Conservation (phyloP, 2,797 vertebrate species). For the Champsocephalus gunnari region DNA sequence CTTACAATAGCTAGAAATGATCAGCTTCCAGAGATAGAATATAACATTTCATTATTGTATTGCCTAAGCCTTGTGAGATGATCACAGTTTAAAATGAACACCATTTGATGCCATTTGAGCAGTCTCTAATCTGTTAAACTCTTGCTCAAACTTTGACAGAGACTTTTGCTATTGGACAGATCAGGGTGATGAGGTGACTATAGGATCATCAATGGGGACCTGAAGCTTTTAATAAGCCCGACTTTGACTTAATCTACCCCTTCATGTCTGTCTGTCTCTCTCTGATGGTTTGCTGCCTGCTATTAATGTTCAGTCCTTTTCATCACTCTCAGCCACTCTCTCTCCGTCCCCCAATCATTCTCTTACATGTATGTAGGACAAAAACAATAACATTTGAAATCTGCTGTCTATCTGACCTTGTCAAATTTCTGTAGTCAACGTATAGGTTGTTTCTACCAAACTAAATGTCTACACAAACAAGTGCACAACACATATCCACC, state of each 20-base stretch:
- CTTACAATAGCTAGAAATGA: background rate
- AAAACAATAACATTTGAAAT: conserved; percentile 27
- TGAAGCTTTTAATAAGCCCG: conserved; percentile 38
- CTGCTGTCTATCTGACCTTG: conserved; percentile 32
- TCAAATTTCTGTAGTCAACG: conserved; percentile 3
- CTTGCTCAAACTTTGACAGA: conserved; percentile 4
- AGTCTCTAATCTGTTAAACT: conserved; percentile 36
- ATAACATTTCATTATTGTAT: background rate
- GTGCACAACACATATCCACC: background rate
- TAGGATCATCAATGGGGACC: conserved; percentile 2
- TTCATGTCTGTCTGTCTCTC: conserved; percentile 25
- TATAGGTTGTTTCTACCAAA: conserved; percentile 6
- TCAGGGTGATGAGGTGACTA: conserved; percentile 18
- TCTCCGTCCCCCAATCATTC: background rate
- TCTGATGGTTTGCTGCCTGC: conserved; percentile 14
- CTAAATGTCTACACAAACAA: conserved; percentile 5
- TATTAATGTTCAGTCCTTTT: conserved; percentile 19
- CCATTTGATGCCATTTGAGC: conserved; percentile 11
- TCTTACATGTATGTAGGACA: background rate
- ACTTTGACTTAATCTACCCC: conserved; percentile 34
- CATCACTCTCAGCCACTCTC: background rate
- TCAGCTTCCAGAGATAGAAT: background rate
- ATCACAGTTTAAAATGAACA: conserved; percentile 5
- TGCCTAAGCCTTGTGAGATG: background rate
- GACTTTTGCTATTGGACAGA: conserved; percentile 20